Conservation (phyloP, 2,888 invertebrate species). For the Petrolisthes cinctipes region DNA sequence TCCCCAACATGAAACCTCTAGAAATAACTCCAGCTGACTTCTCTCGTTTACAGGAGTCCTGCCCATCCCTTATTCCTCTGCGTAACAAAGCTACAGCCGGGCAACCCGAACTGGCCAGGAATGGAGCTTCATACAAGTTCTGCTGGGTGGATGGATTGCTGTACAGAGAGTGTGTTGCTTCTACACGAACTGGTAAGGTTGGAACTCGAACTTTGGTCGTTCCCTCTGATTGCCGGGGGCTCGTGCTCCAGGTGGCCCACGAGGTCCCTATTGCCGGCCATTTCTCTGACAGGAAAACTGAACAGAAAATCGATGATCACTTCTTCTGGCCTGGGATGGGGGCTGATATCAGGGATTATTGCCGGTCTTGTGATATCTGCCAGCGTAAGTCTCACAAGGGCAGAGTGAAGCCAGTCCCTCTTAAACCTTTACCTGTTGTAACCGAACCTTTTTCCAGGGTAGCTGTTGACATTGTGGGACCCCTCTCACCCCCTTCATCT, state of each 20-base stretch:
- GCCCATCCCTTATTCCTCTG: too few relatives aligned
- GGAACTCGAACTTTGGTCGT: slow-evolving; percentile 5
- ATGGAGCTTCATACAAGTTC: not conserved
- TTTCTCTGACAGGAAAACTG: slow-evolving; percentile 37
- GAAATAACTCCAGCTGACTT: too few relatives aligned
- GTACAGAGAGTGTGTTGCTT: slow-evolving; percentile 15
- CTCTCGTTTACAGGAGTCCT: too few relatives aligned
- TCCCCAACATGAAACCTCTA: too few relatives aligned
- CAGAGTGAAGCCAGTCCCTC: not conserved
- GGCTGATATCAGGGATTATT: not conserved
- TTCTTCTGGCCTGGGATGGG: slow-evolving; percentile 28
- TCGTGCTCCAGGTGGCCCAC: slow-evolving; percentile 14
- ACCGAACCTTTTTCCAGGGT: too few relatives aligned
- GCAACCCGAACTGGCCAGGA: not conserved
- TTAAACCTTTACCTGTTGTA: not conserved
- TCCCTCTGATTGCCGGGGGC: not conserved
- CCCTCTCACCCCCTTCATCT: too few relatives aligned
- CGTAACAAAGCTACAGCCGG: not conserved
- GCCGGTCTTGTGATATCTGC: slow-evolving; percentile 23
- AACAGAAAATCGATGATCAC: not conserved
- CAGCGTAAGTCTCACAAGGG: slow-evolving; percentile 12
- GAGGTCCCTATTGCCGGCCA: slow-evolving; percentile 13
- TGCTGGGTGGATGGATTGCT: not conserved
- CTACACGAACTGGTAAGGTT: not conserved
- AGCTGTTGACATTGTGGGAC: too few relatives aligned